Evolutionary conservation across 2,797 vertebrate genomes (phyloP).

Genomic region (Apogon hyalosoma): DNA sequence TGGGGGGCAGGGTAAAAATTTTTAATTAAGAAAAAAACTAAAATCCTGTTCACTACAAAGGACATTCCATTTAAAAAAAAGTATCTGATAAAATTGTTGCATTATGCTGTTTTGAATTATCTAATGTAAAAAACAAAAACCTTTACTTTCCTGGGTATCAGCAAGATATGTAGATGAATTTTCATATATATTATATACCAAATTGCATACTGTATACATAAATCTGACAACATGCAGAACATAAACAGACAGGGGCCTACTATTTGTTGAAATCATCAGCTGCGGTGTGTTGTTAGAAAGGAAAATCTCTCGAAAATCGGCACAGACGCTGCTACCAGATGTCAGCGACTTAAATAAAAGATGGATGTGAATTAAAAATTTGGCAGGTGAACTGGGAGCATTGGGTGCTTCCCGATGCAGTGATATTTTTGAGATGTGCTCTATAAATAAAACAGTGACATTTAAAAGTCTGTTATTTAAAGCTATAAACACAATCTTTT

Average conservation of each 20-base stretch:
- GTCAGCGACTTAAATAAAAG: conserved; percentile 5
- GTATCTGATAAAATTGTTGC: too few species aligned
- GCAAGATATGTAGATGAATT: too few species aligned
- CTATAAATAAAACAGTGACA: conserved; percentile 53
- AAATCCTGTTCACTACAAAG: too few species aligned
- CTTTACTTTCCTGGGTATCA: too few species aligned
- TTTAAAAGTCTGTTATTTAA: conserved; percentile 62
- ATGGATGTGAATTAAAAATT: conserved; percentile 29
- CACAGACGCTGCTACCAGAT: neutral
- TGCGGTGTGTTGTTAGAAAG: conserved; percentile 24
- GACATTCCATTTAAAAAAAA: too few species aligned
- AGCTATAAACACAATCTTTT: conserved; percentile 58
- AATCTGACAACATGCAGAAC: too few species aligned
- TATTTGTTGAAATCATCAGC: conserved; percentile 27
- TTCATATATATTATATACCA: too few species aligned
- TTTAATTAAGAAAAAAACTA: too few species aligned
- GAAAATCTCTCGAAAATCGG: conserved; percentile 8
- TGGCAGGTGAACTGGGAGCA: conserved; percentile 22
- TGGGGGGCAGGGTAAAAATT: too few species aligned
- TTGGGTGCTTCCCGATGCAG: conserved; percentile 4
- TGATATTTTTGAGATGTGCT: conserved; percentile 18
- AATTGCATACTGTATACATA: too few species aligned
- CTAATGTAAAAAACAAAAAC: too few species aligned
- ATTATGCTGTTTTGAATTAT: too few species aligned
- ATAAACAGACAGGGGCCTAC: conserved; percentile 14